Conservation (phyloP, 2,888 invertebrate genomes). For the Argyresthia goedartella region DNA sequence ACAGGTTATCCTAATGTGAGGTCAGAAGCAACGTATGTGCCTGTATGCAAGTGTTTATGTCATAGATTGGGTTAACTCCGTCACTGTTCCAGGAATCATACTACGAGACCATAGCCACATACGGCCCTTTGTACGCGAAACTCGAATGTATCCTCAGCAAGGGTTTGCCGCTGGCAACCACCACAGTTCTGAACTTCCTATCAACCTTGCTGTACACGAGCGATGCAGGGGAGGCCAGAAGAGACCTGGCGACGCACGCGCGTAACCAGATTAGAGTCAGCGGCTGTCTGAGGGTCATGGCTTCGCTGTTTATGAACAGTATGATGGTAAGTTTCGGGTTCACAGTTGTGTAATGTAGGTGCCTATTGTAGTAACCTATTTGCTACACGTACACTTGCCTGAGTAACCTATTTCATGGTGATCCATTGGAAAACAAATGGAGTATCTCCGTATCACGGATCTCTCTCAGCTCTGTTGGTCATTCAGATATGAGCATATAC, state of each 20-base stretch:
- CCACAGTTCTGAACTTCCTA: slow-evolving; percentile 37
- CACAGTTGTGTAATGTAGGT: too few relatives aligned
- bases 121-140: slow-evolving; percentile 35
- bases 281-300: slow-evolving; percentile 44
- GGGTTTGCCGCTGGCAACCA: slow-evolving; percentile 26
- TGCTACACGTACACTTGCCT: too few relatives aligned
- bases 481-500: too few relatives aligned
- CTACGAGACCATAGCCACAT: slow-evolving; percentile 30
- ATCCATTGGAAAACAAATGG: too few relatives aligned
- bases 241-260: slow-evolving; percentile 26
- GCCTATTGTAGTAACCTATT: too few relatives aligned
- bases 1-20: too few relatives aligned
- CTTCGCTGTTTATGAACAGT: slow-evolving; percentile 31
- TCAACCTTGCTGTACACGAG: slow-evolving; percentile 30
- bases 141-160: slow-evolving; percentile 26
- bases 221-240: slow-evolving; percentile 19
- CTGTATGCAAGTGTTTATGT: too few relatives aligned
- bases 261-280: slow-evolving; percentile 41
- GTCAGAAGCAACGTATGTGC: too few relatives aligned
- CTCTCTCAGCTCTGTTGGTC: too few relatives aligned
- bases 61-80: too few relatives aligned
- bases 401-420: too few relatives aligned
- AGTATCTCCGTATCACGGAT: too few relatives aligned
- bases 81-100: slow-evolving; percentile 23
- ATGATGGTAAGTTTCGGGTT: slow-evolving; percentile 35